Percentiles rank a stretch among this genome's conserved stretches.
Conservation (phyloP, 2,797 vertebrate genomes). For the Sphenopsis melanotis region DNA sequence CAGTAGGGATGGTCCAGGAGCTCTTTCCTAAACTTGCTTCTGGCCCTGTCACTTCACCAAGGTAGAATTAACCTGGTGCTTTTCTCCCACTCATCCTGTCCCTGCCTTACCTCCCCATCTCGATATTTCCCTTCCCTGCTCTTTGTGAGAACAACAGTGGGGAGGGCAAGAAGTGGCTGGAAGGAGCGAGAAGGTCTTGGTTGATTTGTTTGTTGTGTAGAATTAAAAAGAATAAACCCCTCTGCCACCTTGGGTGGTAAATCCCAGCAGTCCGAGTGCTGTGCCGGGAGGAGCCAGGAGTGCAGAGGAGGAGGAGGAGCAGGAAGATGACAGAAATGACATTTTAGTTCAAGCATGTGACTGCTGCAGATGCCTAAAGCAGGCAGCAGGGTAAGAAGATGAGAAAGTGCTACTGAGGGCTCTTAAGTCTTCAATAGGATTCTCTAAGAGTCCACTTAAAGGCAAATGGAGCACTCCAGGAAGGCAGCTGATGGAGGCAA, state of each 20-base stretch:
- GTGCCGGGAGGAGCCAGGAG: not conserved
- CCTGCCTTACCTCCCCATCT: not conserved
- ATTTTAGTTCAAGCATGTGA: not conserved
- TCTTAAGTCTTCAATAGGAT: slow-evolving; percentile 12
- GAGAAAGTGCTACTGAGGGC: slow-evolving; percentile 1
- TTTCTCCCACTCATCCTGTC: not conserved
- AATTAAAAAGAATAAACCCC: not conserved
- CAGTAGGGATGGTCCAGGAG: too few species aligned
- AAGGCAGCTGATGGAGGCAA: slow-evolving; percentile 31
- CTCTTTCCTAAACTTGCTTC: not conserved
- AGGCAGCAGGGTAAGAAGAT: not conserved
- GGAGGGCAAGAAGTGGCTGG: not conserved
- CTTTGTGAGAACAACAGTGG: not conserved
- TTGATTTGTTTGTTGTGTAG: not conserved
- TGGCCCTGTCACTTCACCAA: not conserved
- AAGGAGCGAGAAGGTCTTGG: not conserved
- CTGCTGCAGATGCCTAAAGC: not conserved
- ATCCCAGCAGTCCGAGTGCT: not conserved
- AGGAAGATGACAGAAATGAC: not conserved
- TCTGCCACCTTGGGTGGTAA: fast-evolving
- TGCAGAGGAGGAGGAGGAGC: not conserved
- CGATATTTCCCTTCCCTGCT: not conserved
- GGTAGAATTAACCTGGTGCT: not conserved
- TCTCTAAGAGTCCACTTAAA: slow-evolving; percentile 21
- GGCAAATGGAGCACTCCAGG: slow-evolving; percentile 42